phyloP scores from a whole-genome alignment of 2,797 vertebrate genomes.

The Nothura maculosa region DNA sequence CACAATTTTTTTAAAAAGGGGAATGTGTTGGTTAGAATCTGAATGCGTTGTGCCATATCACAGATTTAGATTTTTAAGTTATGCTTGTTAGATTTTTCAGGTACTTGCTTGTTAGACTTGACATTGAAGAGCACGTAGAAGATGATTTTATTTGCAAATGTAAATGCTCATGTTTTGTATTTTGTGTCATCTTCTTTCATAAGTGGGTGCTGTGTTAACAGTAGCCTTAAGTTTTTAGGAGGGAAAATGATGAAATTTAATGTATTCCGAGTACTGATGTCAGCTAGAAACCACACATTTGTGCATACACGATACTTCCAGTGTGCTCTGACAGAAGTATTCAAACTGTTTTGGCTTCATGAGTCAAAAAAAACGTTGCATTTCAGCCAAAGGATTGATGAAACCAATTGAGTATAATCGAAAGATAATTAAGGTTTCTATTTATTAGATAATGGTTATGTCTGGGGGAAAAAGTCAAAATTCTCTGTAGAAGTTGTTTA shows the following conservation, averaged over 20 bases:
- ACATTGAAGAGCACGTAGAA: neutral
- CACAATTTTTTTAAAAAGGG: neutral
- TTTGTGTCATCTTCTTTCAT: neutral
- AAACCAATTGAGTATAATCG: neutral
- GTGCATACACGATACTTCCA: neutral
- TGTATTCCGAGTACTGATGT: neutral
- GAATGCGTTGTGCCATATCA: fast-evolving
- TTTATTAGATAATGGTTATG: fast-evolving
- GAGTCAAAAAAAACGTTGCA: neutral
- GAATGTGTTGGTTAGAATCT: neutral
- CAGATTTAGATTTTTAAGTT: neutral
- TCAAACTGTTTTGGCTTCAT: neutral
- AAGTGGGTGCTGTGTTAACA: neutral
- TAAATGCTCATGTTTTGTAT: neutral
- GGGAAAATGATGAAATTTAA: neutral
- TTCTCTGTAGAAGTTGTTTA: neutral
- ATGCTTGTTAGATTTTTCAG: neutral
- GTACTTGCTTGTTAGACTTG: neutral
- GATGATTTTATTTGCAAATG: neutral
- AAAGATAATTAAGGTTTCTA: neutral
- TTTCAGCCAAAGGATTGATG: neutral
- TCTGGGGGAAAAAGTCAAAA: fast-evolving
- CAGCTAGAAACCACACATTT: neutral
- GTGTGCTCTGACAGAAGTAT: neutral
- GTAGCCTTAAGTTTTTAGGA: neutral